Evolutionary conservation across 2,888 invertebrate genomes (phyloP).

Genomic region (Acanthococcus lagerstroemiae): DNA sequence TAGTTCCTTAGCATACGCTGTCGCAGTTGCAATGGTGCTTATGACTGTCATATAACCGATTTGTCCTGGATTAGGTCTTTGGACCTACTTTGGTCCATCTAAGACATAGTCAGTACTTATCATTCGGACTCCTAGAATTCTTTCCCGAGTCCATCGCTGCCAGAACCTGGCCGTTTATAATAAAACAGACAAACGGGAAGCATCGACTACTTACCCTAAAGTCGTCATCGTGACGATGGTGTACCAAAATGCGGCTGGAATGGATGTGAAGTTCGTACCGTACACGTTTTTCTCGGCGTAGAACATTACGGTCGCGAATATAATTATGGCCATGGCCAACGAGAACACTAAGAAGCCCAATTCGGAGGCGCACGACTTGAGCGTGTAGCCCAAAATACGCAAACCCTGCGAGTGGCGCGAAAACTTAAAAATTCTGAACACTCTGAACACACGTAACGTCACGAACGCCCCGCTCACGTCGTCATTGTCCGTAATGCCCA

Average conservation of each 20-base stretch:
- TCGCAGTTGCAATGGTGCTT: too few relatives aligned
- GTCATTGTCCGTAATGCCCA: slow-evolving; percentile 95
- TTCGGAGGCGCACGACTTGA: slow-evolving; percentile 98
- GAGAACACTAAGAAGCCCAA: slow-evolving; percentile 99
- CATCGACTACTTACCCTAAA: slow-evolving; percentile 94
- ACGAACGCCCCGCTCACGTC: slow-evolving; percentile 99
- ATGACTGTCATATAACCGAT: too few relatives aligned
- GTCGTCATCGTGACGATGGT: slow-evolving; percentile 99
- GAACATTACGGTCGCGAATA: slow-evolving; percentile 99
- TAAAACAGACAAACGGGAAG: too few relatives aligned
- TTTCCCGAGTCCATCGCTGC: too few relatives aligned
- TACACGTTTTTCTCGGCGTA: slow-evolving; percentile 99
- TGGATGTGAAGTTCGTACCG: slow-evolving; percentile 95
- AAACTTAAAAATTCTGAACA: slow-evolving; percentile 99
- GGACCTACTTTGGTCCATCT: too few relatives aligned
- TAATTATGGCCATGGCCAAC: slow-evolving; percentile 99
- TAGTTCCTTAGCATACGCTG: too few relatives aligned
- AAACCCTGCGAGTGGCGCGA: slow-evolving; percentile 98
- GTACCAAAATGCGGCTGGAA: slow-evolving; percentile 99
- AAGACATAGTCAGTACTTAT: too few relatives aligned
- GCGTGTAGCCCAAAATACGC: slow-evolving; percentile 95
- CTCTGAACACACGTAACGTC: slow-evolving; percentile 94
- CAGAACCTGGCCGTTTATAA: too few relatives aligned
- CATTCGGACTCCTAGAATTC: too few relatives aligned
- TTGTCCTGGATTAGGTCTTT: too few relatives aligned